These are phyloP conservation scores for Solenopsis fugax DNA, from an alignment of 1,140 invertebrate species.

Conservation along the genomic window DNA sequence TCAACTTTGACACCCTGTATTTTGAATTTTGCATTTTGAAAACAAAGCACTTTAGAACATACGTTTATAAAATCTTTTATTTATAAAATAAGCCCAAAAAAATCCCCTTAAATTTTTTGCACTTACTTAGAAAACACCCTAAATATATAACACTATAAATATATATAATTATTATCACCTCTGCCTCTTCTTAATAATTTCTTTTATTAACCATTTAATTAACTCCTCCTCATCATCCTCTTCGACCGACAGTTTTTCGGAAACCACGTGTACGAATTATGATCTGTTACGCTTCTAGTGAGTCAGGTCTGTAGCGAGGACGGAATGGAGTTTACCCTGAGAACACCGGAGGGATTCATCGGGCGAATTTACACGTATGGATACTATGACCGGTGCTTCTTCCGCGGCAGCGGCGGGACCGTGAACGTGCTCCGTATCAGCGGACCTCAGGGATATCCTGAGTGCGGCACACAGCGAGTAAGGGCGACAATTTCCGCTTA, in stretches of 20 bases:
- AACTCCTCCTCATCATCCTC: background rate
- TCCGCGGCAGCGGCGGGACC: conserved; percentile 94
- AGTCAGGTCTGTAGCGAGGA: conserved; percentile 96
- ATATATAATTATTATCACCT: background rate
- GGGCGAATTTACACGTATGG: conserved; percentile 97
- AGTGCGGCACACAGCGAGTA: conserved; percentile 93
- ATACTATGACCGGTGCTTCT: conserved; percentile 96
- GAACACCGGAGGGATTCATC: conserved; percentile 95
- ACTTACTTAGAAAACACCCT: too few relatives aligned
- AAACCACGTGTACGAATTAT: conserved; percentile 31
- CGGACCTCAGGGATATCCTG: conserved; percentile 95
- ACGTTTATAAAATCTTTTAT: too few relatives aligned
- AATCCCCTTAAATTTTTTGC: too few relatives aligned
- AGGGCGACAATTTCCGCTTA: conserved; percentile 47
- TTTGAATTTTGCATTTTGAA: too few relatives aligned
- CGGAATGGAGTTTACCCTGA: conserved; percentile 96
- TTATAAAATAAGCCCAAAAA: too few relatives aligned
- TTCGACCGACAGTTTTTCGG: background rate
- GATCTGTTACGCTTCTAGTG: conserved; percentile 87
- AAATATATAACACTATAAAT: too few relatives aligned
- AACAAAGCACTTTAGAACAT: too few relatives aligned
- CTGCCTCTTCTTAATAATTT: background rate
- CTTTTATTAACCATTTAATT: background rate
- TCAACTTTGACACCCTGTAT: too few relatives aligned
- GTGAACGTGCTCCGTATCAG: conserved; percentile 94